Evolutionary conservation across 1,140 invertebrate genomes (phyloP), one percentile per base, ranked within the genome.

Genomic region (Polypedilum pembai): DNA sequence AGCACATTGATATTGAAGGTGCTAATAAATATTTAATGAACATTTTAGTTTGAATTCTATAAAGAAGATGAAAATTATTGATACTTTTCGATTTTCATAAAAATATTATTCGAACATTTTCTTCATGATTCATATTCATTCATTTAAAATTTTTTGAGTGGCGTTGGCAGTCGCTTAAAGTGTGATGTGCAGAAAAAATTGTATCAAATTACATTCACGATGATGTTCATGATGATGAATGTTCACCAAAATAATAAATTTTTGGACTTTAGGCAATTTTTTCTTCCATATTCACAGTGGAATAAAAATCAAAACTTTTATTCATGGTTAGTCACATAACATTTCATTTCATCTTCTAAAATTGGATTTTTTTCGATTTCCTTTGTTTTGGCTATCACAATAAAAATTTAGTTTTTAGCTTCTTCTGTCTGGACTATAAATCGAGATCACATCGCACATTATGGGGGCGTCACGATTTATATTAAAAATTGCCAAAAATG

Each of bases 261-360:
- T 56, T 12, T 56, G 8, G 45, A 56, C n/a, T 15, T 45, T 12
- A 56, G 45, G 12, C 45, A 56, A 56, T 56, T 56, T 56, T 15
- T 12, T 45, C 41, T n/a, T n/a, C 24, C 24, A 33, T 33, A 33
- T 12, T 56, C 15, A 56, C 15, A 4, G n/a, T n/a, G 15, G 12
- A 56, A 56, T 15, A 56, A 56, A 15, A 8, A n/a, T 45, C 40
- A 10, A 41, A 8, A 1, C 41, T 45, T 8, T 45, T 45, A 10
- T 45, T 45, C 12, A 12, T 56, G 45, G n/a, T 12, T 8, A 56
- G 45, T 56, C 45, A 56, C 45, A 56, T 12, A 56, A n/a, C n/a
- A n/a, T n/a, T n/a, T n/a, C 45, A 56, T 56, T 56, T 56, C 45
- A 56, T 56, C 41, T n/a, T 45, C 45, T n/a, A 15, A 56, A 56